Evolutionary conservation across 2,113 vertebrate species (phyloP).

Genomic region (Pseudopodoces humilis): DNA sequence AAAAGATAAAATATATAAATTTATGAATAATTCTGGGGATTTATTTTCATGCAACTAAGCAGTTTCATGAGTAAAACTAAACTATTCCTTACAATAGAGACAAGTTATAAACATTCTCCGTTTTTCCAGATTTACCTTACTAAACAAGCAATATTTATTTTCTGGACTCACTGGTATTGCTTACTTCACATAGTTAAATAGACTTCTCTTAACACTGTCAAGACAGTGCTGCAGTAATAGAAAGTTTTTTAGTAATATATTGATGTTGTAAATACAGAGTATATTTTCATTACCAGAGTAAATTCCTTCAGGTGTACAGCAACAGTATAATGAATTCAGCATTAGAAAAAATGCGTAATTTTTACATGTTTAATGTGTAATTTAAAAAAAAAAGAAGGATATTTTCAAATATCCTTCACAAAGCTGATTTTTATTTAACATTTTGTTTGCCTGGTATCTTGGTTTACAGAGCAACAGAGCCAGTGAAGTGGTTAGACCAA

Average conservation of each 20-base stretch:
- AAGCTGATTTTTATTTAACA: background rate
- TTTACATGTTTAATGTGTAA: too few species aligned
- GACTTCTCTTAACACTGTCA: background rate
- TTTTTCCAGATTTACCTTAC: background rate
- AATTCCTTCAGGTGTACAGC: background rate
- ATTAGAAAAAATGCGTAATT: background rate
- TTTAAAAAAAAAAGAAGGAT: background rate
- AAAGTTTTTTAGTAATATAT: background rate
- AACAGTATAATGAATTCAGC: background rate
- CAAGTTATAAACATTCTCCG: background rate
- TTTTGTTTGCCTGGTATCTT: background rate
- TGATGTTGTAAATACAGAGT: background rate
- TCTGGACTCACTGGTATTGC: background rate
- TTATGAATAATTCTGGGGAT: background rate
- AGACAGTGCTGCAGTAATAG: background rate
- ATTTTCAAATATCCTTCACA: background rate
- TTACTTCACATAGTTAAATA: background rate
- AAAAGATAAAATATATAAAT: background rate
- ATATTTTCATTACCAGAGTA: background rate
- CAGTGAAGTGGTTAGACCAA: fast-evolving
- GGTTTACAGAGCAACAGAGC: background rate
- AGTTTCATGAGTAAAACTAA: background rate
- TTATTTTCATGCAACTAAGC: background rate
- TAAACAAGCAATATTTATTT: background rate
- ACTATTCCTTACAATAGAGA: background rate